Conservation (phyloP, 1,140 invertebrate genomes). For the Panulirus ornatus region DNA sequence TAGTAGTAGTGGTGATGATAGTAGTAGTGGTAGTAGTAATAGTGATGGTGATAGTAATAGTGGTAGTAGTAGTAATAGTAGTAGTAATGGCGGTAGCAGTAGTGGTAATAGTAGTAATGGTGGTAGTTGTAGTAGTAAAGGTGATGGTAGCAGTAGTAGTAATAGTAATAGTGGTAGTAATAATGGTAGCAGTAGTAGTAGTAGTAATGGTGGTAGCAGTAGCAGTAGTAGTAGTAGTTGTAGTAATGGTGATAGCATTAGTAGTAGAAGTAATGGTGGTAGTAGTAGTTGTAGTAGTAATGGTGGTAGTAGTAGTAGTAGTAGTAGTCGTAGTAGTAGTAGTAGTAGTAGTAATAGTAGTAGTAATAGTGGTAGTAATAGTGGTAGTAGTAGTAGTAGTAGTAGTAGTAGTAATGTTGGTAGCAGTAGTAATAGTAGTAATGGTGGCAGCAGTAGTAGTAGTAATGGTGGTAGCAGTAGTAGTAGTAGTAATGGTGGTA, state of each 20-base stretch:
- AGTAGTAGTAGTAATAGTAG: conserved; percentile 23
- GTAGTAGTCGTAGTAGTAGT: background rate
- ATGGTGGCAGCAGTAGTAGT: background rate
- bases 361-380: conserved; percentile 18
- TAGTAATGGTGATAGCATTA: background rate
- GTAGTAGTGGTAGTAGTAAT: background rate
- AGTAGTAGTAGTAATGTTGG: background rate
- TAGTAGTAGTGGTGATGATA: background rate
- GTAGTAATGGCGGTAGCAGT: background rate
- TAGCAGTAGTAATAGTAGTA: background rate
- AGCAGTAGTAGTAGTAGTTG: conserved; percentile 12
- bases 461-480: background rate
- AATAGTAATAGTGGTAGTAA: background rate
- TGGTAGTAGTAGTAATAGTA: background rate
- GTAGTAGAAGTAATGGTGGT: background rate
- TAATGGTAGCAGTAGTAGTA: background rate
- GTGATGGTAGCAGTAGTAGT: background rate
- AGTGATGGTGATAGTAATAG: background rate
- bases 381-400: conserved; percentile 14
- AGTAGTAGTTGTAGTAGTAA: background rate
- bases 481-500: background rate
- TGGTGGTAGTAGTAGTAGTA: background rate
- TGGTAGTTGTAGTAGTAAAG: background rate
- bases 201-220: background rate
- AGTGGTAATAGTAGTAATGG: background rate